Percentiles rank a stretch among this genome's conserved stretches.
These are phyloP conservation scores for Cinclus cinclus DNA, from an alignment of 2,113 vertebrate genomes.

Conservation along the genomic window DNA sequence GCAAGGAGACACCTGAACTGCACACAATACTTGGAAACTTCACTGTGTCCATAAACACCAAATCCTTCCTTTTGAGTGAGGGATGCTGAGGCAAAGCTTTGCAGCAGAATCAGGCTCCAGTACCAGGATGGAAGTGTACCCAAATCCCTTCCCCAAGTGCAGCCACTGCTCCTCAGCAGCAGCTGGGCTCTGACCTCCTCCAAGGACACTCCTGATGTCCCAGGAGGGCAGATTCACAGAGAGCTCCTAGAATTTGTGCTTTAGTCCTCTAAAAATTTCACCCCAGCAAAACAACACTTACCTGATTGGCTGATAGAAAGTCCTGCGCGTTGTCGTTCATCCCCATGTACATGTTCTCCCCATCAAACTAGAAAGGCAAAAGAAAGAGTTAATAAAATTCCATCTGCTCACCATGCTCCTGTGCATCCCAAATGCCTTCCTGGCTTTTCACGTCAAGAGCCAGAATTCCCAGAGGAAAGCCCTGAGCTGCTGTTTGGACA, in stretches of 20 bases:
- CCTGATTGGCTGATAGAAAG: conserved; percentile 94
- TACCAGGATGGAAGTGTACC: accelerated
- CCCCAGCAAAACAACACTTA: conserved; percentile 61
- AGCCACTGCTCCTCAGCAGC: accelerated
- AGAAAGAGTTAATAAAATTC: conserved; percentile 47
- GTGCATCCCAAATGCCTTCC: background rate
- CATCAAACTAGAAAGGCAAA: conserved; percentile 92
- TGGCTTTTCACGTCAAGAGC: background rate
- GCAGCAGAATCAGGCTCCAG: background rate
- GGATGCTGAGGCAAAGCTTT: background rate
- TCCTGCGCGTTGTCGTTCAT: conserved; percentile 97
- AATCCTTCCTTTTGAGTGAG: background rate
- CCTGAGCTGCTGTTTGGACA: background rate
- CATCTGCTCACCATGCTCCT: background rate
- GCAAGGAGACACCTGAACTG: background rate
- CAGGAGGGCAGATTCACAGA: background rate
- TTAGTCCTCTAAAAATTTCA: background rate
- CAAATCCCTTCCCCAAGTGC: accelerated
- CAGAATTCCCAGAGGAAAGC: background rate
- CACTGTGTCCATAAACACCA: background rate
- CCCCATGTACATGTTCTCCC: conserved; percentile 97
- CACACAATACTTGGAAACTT: background rate
- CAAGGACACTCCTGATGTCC: background rate
- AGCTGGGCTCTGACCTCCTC: background rate
- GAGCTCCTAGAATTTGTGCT: background rate